Evolutionary conservation across 1,140 invertebrate species (phyloP).

Genomic region (Drosophila subpulchrella): DNA sequence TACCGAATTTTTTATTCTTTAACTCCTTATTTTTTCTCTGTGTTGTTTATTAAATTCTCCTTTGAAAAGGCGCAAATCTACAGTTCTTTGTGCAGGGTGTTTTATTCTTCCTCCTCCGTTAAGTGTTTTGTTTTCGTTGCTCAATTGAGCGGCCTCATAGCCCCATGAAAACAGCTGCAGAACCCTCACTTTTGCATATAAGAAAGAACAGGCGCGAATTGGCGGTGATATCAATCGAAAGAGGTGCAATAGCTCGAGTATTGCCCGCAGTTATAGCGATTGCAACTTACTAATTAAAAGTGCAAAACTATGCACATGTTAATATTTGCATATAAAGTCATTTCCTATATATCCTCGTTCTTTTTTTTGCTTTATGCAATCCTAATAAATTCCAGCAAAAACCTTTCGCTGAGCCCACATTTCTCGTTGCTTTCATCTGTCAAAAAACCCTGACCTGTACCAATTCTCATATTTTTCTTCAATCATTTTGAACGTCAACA

Average conservation of each 20-base stretch:
- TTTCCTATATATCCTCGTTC: neutral
- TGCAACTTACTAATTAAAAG: constrained; percentile 21
- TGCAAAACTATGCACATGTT: constrained; percentile 21
- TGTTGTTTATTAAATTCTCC: neutral
- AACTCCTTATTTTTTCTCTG: neutral
- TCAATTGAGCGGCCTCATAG: constrained; percentile 36
- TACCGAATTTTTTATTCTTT: neutral
- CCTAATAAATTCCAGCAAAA: neutral
- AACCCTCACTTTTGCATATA: constrained; percentile 1
- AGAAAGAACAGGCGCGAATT: neutral
- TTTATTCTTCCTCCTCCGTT: constrained; percentile 20
- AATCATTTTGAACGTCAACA: constrained; percentile 30
- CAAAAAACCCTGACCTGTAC: constrained; percentile 31
- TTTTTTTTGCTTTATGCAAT: neutral
- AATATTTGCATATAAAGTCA: no score
- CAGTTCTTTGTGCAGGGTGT: constrained; percentile 30
- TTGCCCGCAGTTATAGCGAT: neutral
- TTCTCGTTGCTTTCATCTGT: neutral
- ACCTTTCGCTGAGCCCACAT: neutral
- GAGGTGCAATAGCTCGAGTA: constrained; percentile 5
- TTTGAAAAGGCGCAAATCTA: constrained; percentile 10
- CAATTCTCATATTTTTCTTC: constrained; percentile 42
- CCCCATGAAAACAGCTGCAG: constrained; percentile 12
- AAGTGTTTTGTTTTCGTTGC: constrained; percentile 71
- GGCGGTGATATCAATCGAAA: constrained; percentile 22